Base-by-base conservation (phyloP, 2,113 vertebrate species). In the Entelurus aequoreus region DNA sequence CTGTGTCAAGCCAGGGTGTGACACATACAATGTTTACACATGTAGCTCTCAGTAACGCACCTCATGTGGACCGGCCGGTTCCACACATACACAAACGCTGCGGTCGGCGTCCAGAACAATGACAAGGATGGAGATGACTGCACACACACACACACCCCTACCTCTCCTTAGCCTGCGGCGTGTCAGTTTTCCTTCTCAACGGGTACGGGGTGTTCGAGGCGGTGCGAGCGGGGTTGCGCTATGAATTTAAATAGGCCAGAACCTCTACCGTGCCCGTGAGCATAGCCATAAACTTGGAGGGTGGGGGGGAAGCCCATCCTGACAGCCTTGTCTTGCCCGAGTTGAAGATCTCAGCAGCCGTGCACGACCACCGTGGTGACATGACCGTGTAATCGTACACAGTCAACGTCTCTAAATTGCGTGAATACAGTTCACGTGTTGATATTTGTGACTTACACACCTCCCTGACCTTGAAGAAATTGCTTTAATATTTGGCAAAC, bases 191-290 rank as follows among this genome's bases (percentile, higher is more conserved):
- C 70, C 74, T 55, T 77, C 81, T 85, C 81, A 78, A 72, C 72
- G 57, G 79, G 76, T 78, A 81, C 76, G 63, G 66, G 62, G 71
- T 69, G 72, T 68, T 66, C 65, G 75, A 66, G 46, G 73, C 72
- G 79, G 77, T 69, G 81, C 67, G 58, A 63, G 66, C 56, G 36
- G 64, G 11, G 53, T 69, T 50, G 75, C 50, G 49, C 62, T 74
- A 75, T 84, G 85, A 87, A 87, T 85, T 83, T 75, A 77, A 84
- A 87, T 85, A 74, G 51, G 12, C 56, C 2, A 0, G 61, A 70
- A 76, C 70, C 68, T 75, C 62, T 75, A 74, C 60, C 60, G 76
- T 63, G 78, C 68, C 72, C 57, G 63, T 60, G 76, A 78, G 75
- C 54, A 48, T 69, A 73, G 60, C 76, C 74, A 66, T 77, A 77